A percentile compares a stretch with the other conserved stretches of the same genome.
phyloP scores from a whole-genome alignment of 2,797 vertebrate genomes.

The Poecilia velifera region DNA sequence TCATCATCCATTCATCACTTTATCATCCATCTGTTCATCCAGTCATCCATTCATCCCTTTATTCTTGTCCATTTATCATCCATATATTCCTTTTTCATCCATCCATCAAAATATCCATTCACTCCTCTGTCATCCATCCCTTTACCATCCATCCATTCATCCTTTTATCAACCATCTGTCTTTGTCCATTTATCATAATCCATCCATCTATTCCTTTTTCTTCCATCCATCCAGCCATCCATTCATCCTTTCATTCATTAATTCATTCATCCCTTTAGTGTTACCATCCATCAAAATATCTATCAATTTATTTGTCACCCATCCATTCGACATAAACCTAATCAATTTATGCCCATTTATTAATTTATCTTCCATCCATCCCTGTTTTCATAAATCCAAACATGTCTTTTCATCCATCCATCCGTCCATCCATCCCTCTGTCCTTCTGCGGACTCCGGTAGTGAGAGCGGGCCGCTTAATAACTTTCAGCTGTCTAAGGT shows the following conservation, averaged over 20 bases:
- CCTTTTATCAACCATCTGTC: too few species aligned
- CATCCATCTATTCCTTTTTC: too few species aligned
- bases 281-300: too few species aligned
- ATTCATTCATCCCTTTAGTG: not conserved
- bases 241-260: not conserved
- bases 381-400: too few species aligned
- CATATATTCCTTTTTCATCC: not conserved
- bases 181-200: not conserved
- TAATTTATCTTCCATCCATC: too few species aligned
- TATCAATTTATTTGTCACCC: not conserved
- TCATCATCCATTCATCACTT: not conserved
- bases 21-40: not conserved
- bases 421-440: not conserved
- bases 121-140: not conserved
- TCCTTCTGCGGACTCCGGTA: slow-evolving; percentile 67
- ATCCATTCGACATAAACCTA: too few species aligned
- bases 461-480: slow-evolving; percentile 75
- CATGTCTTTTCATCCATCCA: not conserved
- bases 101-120: not conserved
- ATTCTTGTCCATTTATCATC: not conserved
- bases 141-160: too few species aligned
- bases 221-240: too few species aligned
- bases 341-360: too few species aligned
- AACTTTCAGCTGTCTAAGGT: slow-evolving; percentile 83
- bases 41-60: not conserved